Evolutionary conservation across 2,888 invertebrate genomes (phyloP).

Genomic region (Andrena chrysosceles): DNA sequence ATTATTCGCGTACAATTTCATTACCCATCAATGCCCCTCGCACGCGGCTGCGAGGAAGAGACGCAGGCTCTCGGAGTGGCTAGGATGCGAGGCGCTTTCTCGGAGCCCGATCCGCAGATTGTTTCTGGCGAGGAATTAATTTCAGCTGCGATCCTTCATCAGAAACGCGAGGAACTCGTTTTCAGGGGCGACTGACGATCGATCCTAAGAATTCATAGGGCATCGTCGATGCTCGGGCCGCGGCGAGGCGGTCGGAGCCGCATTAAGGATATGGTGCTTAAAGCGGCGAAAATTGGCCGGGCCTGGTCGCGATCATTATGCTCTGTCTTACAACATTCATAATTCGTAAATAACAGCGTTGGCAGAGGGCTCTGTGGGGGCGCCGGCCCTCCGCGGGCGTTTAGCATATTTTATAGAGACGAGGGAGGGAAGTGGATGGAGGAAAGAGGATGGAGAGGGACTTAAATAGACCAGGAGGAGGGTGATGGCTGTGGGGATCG

Average conservation of each 20-base stretch:
- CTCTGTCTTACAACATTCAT: slow-evolving; percentile 82
- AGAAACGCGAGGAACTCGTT: not conserved
- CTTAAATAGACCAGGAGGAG: slow-evolving; percentile 30
- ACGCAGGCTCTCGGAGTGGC: no score
- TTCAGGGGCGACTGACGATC: slow-evolving; percentile 15
- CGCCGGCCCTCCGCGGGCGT: slow-evolving; percentile 70
- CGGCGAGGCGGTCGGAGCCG: slow-evolving; percentile 2
- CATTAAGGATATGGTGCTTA: slow-evolving; percentile 56
- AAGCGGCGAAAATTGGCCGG: slow-evolving; percentile 68
- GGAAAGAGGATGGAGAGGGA: slow-evolving; percentile 11
- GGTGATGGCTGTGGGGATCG: slow-evolving; percentile 36
- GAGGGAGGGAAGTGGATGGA: slow-evolving; percentile 41
- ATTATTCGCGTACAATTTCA: no score
- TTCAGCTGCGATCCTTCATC: slow-evolving; percentile 12
- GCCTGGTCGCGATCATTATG: slow-evolving; percentile 76
- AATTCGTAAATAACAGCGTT: slow-evolving; percentile 84
- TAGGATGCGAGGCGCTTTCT: no score
- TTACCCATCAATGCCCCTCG: no score
- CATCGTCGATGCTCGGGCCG: not conserved
- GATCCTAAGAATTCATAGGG: slow-evolving; percentile 65
- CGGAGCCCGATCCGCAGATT: not conserved
- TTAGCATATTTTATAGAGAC: slow-evolving; percentile 83
- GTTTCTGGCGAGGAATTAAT: slow-evolving; percentile 29
- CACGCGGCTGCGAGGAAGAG: no score
- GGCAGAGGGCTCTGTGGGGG: slow-evolving; percentile 61